Conservation (phyloP, 2,888 invertebrate species). For the Leucophora obtusa region DNA sequence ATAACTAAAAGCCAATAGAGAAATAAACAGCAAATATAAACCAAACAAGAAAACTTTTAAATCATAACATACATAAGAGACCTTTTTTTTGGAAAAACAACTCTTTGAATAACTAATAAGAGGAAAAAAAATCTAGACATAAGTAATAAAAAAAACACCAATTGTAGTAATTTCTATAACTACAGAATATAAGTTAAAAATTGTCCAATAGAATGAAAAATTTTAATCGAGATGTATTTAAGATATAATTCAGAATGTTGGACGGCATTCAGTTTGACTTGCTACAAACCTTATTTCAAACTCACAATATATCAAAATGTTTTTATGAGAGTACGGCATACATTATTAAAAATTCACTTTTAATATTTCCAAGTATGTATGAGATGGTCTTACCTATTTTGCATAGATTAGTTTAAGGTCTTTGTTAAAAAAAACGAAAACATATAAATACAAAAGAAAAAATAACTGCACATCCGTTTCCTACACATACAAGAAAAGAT, state of each 20-base stretch:
- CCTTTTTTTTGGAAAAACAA: not conserved
- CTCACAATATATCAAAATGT: too few relatives aligned
- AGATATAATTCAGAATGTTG: too few relatives aligned
- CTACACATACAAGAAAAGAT: slow-evolving; percentile 21
- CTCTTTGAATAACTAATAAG: not conserved
- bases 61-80: slow-evolving; percentile 12
- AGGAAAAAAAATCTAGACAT: not conserved
- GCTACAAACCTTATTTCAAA: too few relatives aligned
- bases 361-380: slow-evolving; percentile 10
- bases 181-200: too few relatives aligned
- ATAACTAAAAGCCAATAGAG: slow-evolving; percentile 61
- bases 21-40: slow-evolving; percentile 30
- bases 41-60: not conserved
- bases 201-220: too few relatives aligned
- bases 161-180: too few relatives aligned
- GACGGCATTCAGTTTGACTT: too few relatives aligned
- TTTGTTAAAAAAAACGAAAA: slow-evolving; percentile 21
- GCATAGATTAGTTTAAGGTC: slow-evolving; percentile 36
- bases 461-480: slow-evolving; percentile 51
- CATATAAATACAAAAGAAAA: not conserved
- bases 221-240: too few relatives aligned
- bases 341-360: slow-evolving; percentile 29
- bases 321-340: too few relatives aligned
- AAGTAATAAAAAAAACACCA: too few relatives aligned
- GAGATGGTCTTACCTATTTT: slow-evolving; percentile 5